Conservation (phyloP, 1,140 invertebrate genomes). For the Helicoverpa zea region DNA sequence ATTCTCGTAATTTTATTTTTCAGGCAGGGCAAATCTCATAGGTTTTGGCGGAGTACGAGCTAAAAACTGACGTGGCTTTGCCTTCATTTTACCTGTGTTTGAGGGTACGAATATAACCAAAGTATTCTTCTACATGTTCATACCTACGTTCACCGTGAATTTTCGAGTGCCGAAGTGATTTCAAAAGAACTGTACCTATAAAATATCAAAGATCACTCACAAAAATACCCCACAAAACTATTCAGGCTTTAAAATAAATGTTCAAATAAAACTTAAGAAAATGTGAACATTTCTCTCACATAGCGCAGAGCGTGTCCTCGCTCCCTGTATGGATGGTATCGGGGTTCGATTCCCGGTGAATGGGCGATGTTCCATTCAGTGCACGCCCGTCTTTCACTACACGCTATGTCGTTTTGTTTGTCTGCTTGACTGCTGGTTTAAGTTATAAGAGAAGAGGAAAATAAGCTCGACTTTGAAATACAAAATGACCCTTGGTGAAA, state of each 20-base stretch:
- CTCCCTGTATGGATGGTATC: constrained; percentile 65
- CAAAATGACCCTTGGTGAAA: too few species aligned
- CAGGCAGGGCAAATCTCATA: too few species aligned
- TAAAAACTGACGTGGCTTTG: too few species aligned
- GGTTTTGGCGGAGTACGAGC: too few species aligned
- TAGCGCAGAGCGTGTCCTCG: constrained; percentile 49
- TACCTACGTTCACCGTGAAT: too few species aligned
- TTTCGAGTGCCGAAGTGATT: too few species aligned
- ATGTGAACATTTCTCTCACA: constrained; percentile 36
- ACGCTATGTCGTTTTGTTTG: constrained; percentile 61
- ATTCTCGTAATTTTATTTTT: too few species aligned
- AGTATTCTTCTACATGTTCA: too few species aligned
- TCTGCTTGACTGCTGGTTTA: constrained; percentile 52
- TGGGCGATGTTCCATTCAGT: constrained; percentile 70
- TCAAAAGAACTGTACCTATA: too few species aligned
- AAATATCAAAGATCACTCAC: not conserved
- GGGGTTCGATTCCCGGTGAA: constrained; percentile 65
- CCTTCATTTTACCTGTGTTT: too few species aligned
- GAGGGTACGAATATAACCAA: too few species aligned
- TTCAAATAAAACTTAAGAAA: constrained; percentile 32
- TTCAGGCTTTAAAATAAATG: constrained; percentile 31
- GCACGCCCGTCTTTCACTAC: constrained; percentile 51
- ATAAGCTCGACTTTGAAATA: not conserved
- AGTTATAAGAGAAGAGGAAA: not conserved
- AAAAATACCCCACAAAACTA: constrained; percentile 5